A percentile compares a stretch with the other conserved stretches of the same genome.
phyloP scores from a whole-genome alignment of 2,888 invertebrate genomes.

The Sesia apiformis region DNA sequence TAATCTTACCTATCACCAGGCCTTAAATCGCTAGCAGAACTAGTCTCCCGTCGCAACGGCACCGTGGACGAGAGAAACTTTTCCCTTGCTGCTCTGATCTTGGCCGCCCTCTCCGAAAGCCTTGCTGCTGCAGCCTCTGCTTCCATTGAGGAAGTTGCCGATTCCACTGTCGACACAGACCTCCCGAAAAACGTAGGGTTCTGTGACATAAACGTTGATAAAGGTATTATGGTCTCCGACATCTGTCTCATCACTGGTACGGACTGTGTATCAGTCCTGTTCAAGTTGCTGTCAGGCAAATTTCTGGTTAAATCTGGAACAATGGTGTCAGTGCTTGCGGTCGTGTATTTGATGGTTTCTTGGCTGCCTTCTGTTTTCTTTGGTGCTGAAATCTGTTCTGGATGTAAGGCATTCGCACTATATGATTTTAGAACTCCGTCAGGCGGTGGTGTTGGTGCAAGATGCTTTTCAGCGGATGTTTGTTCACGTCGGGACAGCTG shows the following conservation, averaged over 20 bases:
- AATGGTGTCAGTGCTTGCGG: conserved; percentile 53
- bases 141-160: conserved; percentile 23
- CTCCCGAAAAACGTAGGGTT: conserved; percentile 39
- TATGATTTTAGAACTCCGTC: conserved; percentile 61
- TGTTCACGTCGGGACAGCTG: conserved; percentile 59
- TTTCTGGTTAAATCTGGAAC: conserved; percentile 36
- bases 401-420: conserved; percentile 58
- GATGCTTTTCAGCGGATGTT: conserved; percentile 37
- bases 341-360: conserved; percentile 39
- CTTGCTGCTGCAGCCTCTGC: conserved; percentile 32
- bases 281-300: conserved; percentile 19
- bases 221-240: conserved; percentile 43
- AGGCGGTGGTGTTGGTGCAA: conserved; percentile 29
- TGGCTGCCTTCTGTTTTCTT: conserved; percentile 39
- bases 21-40: conserved; percentile 57
- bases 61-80: conserved; percentile 77
- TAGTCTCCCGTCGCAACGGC: conserved; percentile 57
- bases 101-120: conserved; percentile 71
- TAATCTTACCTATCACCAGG: conserved; percentile 50
- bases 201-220: conserved; percentile 39
- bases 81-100: conserved; percentile 81
- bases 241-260: conserved; percentile 40
- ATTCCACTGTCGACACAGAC: conserved; percentile 43
- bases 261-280: conserved; percentile 15
- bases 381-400: conserved; percentile 25